phyloP scores from a whole-genome alignment of 1,140 invertebrate genomes.

The Mylabris phalerata region DNA sequence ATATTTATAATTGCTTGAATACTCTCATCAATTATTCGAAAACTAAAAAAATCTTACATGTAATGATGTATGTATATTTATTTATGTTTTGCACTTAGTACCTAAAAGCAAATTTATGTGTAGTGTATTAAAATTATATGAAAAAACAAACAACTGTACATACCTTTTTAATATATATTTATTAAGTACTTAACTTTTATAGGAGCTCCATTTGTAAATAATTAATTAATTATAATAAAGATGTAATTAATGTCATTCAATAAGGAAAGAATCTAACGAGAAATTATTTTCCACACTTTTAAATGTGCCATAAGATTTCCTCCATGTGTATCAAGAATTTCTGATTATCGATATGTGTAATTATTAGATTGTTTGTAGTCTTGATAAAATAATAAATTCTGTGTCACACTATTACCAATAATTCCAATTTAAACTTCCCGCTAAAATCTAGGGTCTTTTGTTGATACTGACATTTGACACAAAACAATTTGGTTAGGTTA shows the following conservation, averaged over 20 bases:
- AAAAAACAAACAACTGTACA: constrained; percentile 16
- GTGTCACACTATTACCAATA: too few species aligned
- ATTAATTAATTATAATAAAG: constrained; percentile 14
- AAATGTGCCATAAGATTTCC: constrained; percentile 19
- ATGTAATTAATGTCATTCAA: constrained; percentile 17
- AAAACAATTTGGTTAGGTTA: too few species aligned
- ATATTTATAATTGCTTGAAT: too few species aligned
- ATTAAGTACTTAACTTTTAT: constrained; percentile 15
- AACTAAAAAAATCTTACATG: too few species aligned
- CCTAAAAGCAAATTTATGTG: background rate
- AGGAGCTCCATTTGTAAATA: constrained; percentile 17
- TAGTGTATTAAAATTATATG: background rate
- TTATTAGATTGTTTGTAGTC: too few species aligned
- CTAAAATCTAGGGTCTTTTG: too few species aligned
- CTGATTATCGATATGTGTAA: too few species aligned
- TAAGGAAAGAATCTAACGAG: constrained; percentile 8
- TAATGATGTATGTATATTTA: too few species aligned
- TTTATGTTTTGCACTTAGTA: background rate
- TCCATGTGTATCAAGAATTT: background rate
- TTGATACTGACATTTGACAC: too few species aligned
- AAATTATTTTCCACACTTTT: constrained; percentile 15
- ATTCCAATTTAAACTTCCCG: too few species aligned
- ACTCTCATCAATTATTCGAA: too few species aligned
- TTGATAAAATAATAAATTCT: too few species aligned
- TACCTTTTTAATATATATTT: constrained; percentile 30